Conservation (phyloP, 2,113 vertebrate species). For the Oreotragus oreotragus region DNA sequence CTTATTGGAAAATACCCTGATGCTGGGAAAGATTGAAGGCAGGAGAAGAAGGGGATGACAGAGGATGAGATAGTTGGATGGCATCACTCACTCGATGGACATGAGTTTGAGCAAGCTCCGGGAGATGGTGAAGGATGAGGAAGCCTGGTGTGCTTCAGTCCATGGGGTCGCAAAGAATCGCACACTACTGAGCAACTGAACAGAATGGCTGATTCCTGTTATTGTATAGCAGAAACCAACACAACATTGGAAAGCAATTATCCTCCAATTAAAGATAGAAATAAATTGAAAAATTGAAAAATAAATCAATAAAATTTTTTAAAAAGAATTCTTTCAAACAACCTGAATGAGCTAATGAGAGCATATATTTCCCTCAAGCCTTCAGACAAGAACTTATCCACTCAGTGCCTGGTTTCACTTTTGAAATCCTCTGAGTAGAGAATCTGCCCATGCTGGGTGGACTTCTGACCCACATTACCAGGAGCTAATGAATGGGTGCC, state of each 20-base stretch:
- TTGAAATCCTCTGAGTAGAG: background rate
- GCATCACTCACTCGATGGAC: background rate
- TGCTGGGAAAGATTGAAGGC: background rate
- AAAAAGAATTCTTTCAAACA: background rate
- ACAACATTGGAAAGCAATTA: background rate
- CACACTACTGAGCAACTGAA: background rate
- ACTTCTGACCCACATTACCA: background rate
- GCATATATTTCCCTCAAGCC: background rate
- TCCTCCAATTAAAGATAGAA: background rate
- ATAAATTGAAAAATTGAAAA: background rate
- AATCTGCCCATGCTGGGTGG: background rate
- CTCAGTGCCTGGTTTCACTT: background rate
- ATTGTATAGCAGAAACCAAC: background rate
- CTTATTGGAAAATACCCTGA: background rate
- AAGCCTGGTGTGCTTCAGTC: background rate
- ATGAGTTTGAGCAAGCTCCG: background rate
- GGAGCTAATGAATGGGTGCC: background rate
- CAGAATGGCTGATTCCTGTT: background rate
- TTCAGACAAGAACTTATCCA: background rate
- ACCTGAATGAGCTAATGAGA: background rate
- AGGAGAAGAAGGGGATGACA: background rate
- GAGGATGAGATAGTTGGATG: background rate
- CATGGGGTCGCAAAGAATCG: background rate
- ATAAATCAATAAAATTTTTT: background rate
- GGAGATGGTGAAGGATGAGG: background rate